phyloP scores from a whole-genome alignment of 2,797 vertebrate genomes.

The Anabacerthia variegaticeps region DNA sequence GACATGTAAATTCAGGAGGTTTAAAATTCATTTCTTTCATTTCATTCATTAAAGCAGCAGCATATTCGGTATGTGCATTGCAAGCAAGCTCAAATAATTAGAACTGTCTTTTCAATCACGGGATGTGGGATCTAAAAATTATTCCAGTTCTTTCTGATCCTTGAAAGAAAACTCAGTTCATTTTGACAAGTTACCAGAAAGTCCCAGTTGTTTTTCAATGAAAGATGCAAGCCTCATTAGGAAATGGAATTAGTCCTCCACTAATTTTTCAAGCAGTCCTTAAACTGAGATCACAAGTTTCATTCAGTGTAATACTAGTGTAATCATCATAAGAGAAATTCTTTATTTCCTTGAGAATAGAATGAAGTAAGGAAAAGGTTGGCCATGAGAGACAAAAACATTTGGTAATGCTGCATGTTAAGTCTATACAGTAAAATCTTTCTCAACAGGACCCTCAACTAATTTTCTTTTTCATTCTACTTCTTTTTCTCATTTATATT shows the following conservation, averaged over 20 bases:
- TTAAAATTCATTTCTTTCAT: neutral
- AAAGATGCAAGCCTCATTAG: neutral
- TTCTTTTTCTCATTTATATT: neutral
- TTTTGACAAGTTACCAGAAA: neutral
- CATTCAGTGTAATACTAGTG: neutral
- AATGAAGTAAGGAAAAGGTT: neutral
- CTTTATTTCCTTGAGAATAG: neutral
- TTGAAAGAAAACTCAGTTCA: neutral
- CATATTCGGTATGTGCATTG: neutral
- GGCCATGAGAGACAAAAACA: neutral
- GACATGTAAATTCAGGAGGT: neutral
- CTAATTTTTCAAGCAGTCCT: neutral
- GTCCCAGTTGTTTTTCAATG: neutral
- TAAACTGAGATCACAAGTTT: neutral
- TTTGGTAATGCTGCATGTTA: neutral
- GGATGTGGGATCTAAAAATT: neutral
- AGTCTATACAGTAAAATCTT: neutral
- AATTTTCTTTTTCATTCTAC: neutral
- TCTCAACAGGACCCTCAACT: neutral
- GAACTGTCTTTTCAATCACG: neutral
- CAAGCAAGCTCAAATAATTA: neutral
- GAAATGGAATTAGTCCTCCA: neutral
- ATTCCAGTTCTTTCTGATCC: neutral
- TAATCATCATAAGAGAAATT: neutral
- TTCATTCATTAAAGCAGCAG: neutral